Conservation (phyloP, 2,888 invertebrate species). For the Agriopis leucophaearia region DNA sequence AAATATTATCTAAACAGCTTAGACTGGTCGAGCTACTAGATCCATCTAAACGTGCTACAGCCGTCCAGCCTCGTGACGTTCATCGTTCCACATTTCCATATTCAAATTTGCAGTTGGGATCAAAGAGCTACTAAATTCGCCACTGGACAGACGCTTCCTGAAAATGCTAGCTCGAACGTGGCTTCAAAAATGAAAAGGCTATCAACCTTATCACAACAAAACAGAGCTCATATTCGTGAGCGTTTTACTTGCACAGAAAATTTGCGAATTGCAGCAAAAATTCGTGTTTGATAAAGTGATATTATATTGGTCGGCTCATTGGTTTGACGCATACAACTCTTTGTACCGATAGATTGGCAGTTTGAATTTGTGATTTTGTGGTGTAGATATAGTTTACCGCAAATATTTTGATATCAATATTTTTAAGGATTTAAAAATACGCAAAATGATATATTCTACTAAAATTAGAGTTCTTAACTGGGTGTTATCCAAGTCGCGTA, state of each 20-base stretch:
- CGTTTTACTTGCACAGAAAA: not conserved
- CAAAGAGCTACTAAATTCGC: constrained; percentile 62
- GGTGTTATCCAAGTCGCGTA: too few species aligned
- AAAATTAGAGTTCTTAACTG: too few species aligned
- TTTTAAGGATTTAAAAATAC: too few species aligned
- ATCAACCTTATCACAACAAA: constrained; percentile 1
- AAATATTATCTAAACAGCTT: not conserved
- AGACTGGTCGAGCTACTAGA: constrained; percentile 6
- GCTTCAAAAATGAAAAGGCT: constrained; percentile 18
- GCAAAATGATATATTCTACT: too few species aligned
- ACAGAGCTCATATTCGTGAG: constrained; percentile 10
- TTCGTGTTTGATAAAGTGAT: constrained; percentile 25
- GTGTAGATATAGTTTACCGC: not conserved
- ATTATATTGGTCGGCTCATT: constrained; percentile 29
- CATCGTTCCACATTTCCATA: constrained; percentile 63
- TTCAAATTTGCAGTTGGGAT: constrained; percentile 66
- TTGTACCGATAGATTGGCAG: constrained; percentile 15
- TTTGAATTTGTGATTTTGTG: constrained; percentile 25
- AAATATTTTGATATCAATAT: not conserved
- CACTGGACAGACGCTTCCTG: constrained; percentile 48
- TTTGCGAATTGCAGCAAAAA: constrained; percentile 23
- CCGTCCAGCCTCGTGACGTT: constrained; percentile 31
- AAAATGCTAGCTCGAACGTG: constrained; percentile 33
- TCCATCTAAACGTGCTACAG: constrained; percentile 4
- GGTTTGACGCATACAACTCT: constrained; percentile 27